Percentiles rank a stretch among this genome's conserved stretches.
These are phyloP conservation scores for Collichthys lucidus DNA, from an alignment of 2,113 vertebrate species.

Conservation along the genomic window DNA sequence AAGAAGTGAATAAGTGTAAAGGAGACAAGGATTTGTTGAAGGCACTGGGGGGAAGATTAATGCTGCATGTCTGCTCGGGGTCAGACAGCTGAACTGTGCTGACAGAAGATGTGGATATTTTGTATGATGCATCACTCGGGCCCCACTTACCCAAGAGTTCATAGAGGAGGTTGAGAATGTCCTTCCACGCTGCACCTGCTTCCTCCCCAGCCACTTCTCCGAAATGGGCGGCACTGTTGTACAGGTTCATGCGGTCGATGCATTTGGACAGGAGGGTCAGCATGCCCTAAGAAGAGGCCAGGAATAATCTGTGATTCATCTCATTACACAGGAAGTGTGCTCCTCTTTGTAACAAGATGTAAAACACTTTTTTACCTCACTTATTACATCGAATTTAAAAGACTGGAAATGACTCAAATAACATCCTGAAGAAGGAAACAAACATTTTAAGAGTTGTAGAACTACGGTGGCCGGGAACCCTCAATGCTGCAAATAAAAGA, in stretches of 20 bases:
- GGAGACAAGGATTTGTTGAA: background rate
- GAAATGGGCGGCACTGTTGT: slow-evolving; percentile 92
- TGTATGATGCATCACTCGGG: slow-evolving; percentile 33
- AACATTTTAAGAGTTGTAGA: background rate
- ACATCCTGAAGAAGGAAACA: background rate
- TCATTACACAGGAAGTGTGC: background rate
- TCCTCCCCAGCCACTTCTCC: slow-evolving; percentile 90
- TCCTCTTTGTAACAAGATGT: background rate
- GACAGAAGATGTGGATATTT: slow-evolving; percentile 51
- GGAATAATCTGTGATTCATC: background rate
- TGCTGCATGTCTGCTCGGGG: slow-evolving; percentile 42
- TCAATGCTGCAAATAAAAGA: too few relatives aligned
- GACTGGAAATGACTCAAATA: background rate
- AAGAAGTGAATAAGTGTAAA: slow-evolving; percentile 14
- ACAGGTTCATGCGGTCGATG: slow-evolving; percentile 95
- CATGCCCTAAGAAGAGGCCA: slow-evolving; percentile 88
- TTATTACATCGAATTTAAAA: background rate
- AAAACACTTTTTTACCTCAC: background rate
- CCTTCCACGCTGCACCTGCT: slow-evolving; percentile 91
- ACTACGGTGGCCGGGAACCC: too few relatives aligned
- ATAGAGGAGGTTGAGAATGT: slow-evolving; percentile 95
- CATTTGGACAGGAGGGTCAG: slow-evolving; percentile 92
- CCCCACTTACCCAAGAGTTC: slow-evolving; percentile 89
- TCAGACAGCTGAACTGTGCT: slow-evolving; percentile 47
- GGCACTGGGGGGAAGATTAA: slow-evolving; percentile 51